Evolutionary conservation across 53 echinoderm and acorn worm species (phyloP), one percentile per base, ranked within the genome.

Genomic region (Henricia sp.): DNA sequence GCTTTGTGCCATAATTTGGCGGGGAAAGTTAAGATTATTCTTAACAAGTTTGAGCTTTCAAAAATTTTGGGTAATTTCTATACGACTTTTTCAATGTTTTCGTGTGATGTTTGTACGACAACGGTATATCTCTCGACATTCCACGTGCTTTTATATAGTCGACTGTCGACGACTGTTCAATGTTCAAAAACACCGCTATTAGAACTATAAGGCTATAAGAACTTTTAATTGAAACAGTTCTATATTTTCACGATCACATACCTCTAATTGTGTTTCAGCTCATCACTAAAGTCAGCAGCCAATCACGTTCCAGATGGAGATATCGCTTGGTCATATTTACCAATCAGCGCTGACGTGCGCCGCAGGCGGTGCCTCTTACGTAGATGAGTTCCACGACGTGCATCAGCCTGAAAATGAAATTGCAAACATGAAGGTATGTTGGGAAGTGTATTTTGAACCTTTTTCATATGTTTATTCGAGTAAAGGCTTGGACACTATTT

Each of bases 361-460:
- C 11, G n/a, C 35, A 35, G 80, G 64, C 63, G 80, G 64, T 63
- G 62, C 80, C 63, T 64, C 64, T 19, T 62, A 63, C n/a, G 38
- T 20, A 1, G 33, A 33, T 16, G 80, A 80, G 6, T 64, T 63
- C 19, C 6, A 27, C 11, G 50, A 64, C 35, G 80, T 50, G 1
- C 19, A 32, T 2, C 80, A 46, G 3, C 50, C 27, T 11, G 51
- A 42, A 71, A 24, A 35, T 10, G 80, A 63, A 12, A 8, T 57
- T 9, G 80, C 38, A n/a, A 63, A 64, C 29, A 62, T 80, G 51
- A 80, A 64, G 80, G 80, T 80, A 63, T n/a, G n/a, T n/a, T n/a
- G n/a, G n/a, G n/a, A n/a, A n/a, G n/a, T n/a, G n/a, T n/a, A n/a
- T n/a, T n/a, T n/a, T n/a, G n/a, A n/a, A n/a, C n/a, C n/a, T n/a